A percentile compares a stretch with the other conserved stretches of the same genome.
These are phyloP conservation scores for Fundulus diaphanus DNA, from an alignment of 2,797 vertebrate genomes.

Conservation along the genomic window DNA sequence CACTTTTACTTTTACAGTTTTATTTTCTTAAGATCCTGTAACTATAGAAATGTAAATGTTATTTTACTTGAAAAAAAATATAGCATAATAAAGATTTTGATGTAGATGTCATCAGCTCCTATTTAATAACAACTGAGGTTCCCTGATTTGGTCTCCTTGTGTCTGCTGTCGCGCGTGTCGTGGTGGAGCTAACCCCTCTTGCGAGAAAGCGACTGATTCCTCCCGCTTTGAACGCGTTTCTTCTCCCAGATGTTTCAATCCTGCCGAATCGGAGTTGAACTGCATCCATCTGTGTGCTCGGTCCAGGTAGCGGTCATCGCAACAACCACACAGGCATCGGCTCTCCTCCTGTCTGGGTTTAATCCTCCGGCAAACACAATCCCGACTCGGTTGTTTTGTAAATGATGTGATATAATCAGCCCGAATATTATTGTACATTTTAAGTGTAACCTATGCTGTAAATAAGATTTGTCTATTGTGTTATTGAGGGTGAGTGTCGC, in stretches of 20 bases:
- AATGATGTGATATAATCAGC: conserved; percentile 67
- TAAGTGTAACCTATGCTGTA: conserved; percentile 74
- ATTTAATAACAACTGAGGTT: conserved; percentile 71
- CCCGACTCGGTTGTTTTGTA: conserved; percentile 79
- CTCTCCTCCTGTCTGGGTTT: conserved; percentile 26
- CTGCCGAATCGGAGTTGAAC: conserved; percentile 1
- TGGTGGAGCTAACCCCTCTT: background rate
- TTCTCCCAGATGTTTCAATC: background rate
- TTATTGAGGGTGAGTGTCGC: conserved; percentile 65
- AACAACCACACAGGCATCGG: conserved; percentile 22
- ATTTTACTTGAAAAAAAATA: conserved; percentile 78
- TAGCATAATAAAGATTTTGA: conserved; percentile 76
- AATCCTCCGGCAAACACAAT: conserved; percentile 32
- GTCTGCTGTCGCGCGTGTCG: conserved; percentile 5
- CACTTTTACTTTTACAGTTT: conserved; percentile 80
- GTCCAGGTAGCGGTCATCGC: conserved; percentile 20
- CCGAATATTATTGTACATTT: conserved; percentile 77
- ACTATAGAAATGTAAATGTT: conserved; percentile 80
- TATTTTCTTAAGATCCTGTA: conserved; percentile 78
- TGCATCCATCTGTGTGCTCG: conserved; percentile 22
- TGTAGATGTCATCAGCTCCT: conserved; percentile 72
- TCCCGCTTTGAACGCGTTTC: conserved; percentile 16
- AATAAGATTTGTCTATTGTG: conserved; percentile 79
- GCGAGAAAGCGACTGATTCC: conserved; percentile 29
- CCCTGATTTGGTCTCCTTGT: conserved; percentile 11